phyloP scores from a whole-genome alignment of 2,888 invertebrate species.

The Drosophila birchii region DNA sequence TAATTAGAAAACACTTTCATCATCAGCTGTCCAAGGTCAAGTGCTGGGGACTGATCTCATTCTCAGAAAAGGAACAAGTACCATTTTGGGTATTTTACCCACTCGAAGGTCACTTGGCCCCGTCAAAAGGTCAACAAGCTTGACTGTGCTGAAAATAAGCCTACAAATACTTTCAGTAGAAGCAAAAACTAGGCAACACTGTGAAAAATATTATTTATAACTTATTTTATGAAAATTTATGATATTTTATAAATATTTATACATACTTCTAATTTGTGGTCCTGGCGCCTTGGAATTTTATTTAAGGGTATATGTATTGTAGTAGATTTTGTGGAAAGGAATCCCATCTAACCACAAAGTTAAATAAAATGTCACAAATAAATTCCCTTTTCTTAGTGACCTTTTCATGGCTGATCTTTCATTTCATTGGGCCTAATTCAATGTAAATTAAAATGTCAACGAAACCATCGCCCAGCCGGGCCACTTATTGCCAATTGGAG shows the following conservation, averaged over 20 bases:
- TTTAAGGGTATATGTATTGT: background rate
- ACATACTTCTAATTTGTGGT: background rate
- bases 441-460: constrained; percentile 75
- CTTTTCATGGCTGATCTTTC: constrained; percentile 12
- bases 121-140: constrained; percentile 26
- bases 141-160: background rate
- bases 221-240: too few species aligned
- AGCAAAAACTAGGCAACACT: background rate
- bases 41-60: constrained; percentile 16
- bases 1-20: constrained; percentile 59
- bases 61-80: constrained; percentile 1
- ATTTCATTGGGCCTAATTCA: constrained; percentile 59
- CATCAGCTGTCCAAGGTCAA: constrained; percentile 39
- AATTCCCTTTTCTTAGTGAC: background rate
- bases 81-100: background rate
- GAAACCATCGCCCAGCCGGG: constrained; percentile 30
- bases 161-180: background rate
- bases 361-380: background rate
- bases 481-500: constrained; percentile 35
- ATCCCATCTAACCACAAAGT: background rate
- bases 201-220: background rate
- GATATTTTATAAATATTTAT: background rate
- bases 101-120: background rate
- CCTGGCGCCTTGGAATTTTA: background rate
- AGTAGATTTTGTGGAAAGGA: background rate